Percentiles rank a stretch among this genome's conserved stretches.
phyloP scores from a whole-genome alignment of 2,797 vertebrate species.

The Sternotherus odoratus region DNA sequence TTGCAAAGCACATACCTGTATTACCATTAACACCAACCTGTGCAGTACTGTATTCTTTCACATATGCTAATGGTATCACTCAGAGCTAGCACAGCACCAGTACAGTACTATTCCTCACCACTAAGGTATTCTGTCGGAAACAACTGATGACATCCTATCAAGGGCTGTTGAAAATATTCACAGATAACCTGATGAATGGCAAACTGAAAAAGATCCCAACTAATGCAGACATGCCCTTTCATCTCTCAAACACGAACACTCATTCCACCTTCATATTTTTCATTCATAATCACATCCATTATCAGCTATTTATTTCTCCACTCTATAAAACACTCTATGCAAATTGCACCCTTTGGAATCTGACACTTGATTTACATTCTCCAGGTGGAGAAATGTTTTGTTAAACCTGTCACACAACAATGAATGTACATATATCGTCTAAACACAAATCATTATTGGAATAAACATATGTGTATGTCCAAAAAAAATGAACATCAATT shows the following conservation, averaged over 20 bases:
- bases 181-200: background rate
- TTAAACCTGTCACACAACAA: constrained; percentile 36
- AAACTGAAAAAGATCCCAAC: background rate
- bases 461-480: background rate
- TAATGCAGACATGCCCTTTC: background rate
- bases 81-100: background rate
- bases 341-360: background rate
- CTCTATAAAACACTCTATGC: rapidly evolving
- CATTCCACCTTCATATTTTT: background rate
- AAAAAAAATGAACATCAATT: background rate
- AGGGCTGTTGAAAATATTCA: constrained; percentile 9
- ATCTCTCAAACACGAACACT: background rate
- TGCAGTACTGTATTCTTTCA: background rate
- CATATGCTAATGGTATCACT: background rate
- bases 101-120: background rate
- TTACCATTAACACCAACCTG: background rate
- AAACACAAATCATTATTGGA: constrained; percentile 21
- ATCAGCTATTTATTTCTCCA: background rate
- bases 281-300: background rate
- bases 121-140: background rate
- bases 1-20: background rate
- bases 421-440: constrained; percentile 5
- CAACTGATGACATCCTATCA: background rate
- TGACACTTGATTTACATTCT: constrained; percentile 18
- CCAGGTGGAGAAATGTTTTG: constrained; percentile 24